These are phyloP conservation scores for Botia kubotai DNA, from an alignment of 2,797 vertebrate genomes.

Conservation along the genomic window DNA sequence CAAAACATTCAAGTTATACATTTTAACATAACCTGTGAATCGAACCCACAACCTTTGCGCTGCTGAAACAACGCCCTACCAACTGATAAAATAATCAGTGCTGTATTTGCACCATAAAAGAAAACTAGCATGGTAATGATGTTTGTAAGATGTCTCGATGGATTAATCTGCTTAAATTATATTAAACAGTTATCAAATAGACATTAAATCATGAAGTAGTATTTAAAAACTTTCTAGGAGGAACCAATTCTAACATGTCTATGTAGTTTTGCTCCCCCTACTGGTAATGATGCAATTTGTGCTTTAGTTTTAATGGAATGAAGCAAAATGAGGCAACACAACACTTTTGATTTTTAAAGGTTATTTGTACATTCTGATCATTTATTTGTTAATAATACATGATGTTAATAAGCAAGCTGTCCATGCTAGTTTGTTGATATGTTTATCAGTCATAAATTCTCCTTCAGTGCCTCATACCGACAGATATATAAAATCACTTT, in stretches of 20 bases:
- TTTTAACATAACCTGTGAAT: too few species aligned
- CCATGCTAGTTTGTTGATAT: background rate
- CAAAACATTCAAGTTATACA: too few species aligned
- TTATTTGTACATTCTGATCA: background rate
- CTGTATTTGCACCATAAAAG: too few species aligned
- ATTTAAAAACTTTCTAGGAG: too few species aligned
- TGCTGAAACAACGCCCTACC: too few species aligned
- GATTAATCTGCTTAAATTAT: background rate
- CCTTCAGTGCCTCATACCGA: too few species aligned
- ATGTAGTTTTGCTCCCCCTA: constrained; percentile 7
- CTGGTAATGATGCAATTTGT: background rate
- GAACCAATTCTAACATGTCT: background rate
- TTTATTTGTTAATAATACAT: background rate
- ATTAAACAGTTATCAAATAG: too few species aligned
- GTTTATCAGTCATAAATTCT: too few species aligned
- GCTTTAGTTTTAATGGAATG: background rate
- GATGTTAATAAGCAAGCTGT: background rate
- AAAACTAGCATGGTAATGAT: too few species aligned
- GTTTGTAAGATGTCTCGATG: background rate
- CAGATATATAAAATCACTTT: too few species aligned
- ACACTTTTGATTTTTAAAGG: background rate
- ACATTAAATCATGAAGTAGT: background rate
- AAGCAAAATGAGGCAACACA: background rate
- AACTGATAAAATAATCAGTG: too few species aligned
- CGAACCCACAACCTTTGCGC: too few species aligned